phyloP scores from a whole-genome alignment of 2,888 invertebrate genomes.

The Polyommatus iphigenia region DNA sequence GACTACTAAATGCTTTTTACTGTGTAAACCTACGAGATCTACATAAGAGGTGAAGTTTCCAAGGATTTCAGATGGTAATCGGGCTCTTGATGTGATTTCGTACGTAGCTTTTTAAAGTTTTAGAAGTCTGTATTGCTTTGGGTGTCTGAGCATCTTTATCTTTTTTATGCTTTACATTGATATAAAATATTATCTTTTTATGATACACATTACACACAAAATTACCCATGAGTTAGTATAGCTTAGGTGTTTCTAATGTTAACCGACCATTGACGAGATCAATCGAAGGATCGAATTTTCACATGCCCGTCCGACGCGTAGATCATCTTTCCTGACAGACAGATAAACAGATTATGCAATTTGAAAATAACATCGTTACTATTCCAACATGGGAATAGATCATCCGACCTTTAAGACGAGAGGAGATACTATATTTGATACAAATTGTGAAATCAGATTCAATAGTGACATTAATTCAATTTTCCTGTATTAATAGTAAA shows the following conservation, averaged over 20 bases:
- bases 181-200: not conserved
- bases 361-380: too few species aligned
- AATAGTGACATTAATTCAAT: too few species aligned
- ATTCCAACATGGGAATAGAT: too few species aligned
- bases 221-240: too few species aligned
- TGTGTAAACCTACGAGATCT: constrained; percentile 37
- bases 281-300: too few species aligned
- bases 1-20: constrained; percentile 43
- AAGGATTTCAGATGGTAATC: not conserved
- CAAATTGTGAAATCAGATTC: too few species aligned
- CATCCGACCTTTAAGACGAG: too few species aligned
- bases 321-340: not conserved
- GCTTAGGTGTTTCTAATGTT: too few species aligned
- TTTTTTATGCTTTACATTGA: not conserved
- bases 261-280: too few species aligned
- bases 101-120: not conserved
- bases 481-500: not conserved
- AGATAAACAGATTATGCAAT: too few species aligned
- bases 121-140: not conserved
- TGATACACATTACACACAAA: too few species aligned
- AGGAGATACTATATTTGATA: too few species aligned
- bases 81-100: not conserved
- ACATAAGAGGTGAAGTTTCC: constrained; percentile 4
- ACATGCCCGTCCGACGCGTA: not conserved
- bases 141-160: not conserved